A percentile compares a stretch with the other conserved stretches of the same genome.
phyloP scores from a whole-genome alignment of 2,797 vertebrate genomes.

The Hirundo rustica region DNA sequence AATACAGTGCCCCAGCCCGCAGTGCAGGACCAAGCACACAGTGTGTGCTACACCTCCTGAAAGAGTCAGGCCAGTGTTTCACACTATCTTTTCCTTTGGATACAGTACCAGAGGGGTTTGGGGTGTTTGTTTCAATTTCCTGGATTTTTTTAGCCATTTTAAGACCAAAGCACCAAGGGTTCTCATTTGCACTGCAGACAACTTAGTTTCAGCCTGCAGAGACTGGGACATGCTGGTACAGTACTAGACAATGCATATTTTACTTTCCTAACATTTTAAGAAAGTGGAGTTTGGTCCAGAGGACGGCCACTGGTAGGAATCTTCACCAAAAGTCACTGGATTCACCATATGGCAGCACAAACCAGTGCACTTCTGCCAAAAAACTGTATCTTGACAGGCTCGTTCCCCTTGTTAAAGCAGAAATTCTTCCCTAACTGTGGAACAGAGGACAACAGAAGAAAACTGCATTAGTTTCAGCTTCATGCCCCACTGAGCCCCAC shows the following conservation, averaged over 20 bases:
- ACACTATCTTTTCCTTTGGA: not conserved
- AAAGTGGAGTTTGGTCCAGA: not conserved
- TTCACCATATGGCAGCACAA: not conserved
- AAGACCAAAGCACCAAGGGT: not conserved
- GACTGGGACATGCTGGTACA: not conserved
- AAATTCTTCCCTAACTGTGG: not conserved
- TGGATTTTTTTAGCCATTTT: not conserved
- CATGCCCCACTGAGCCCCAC: not conserved
- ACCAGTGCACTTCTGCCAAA: not conserved
- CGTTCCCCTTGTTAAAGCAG: not conserved
- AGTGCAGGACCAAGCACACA: not conserved
- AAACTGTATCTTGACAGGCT: not conserved
- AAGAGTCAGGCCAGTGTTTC: not conserved
- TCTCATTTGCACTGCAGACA: not conserved
- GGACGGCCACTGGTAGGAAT: not conserved
- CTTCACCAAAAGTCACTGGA: not conserved
- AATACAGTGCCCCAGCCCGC: not conserved
- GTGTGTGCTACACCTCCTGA: not conserved
- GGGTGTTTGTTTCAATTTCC: not conserved
- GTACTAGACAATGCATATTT: not conserved
- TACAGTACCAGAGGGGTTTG: not conserved
- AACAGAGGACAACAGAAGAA: not conserved
- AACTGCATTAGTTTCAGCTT: not conserved
- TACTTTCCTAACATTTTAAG: not conserved
- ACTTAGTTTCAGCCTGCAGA: not conserved